Conservation (phyloP, 2,888 invertebrate species). For the Drosophila lacicola region DNA sequence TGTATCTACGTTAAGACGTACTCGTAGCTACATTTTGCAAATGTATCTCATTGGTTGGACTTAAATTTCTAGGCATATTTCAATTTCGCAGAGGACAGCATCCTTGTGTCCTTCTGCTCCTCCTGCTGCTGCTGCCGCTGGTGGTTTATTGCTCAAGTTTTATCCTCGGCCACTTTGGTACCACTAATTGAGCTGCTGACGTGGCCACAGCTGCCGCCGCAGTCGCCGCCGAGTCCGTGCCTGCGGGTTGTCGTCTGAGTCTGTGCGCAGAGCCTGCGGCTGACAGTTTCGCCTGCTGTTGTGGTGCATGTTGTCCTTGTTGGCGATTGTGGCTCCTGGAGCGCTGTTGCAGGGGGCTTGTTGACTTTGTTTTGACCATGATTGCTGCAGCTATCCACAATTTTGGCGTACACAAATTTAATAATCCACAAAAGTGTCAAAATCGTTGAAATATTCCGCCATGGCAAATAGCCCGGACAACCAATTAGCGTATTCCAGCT, state of each 20-base stretch:
- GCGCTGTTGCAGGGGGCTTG: conserved; percentile 28
- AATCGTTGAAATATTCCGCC: conserved; percentile 65
- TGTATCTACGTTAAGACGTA: conserved; percentile 8
- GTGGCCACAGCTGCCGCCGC: conserved; percentile 26
- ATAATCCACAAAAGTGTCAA: conserved; percentile 78
- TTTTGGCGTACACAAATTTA: conserved; percentile 67
- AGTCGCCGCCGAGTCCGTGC: conserved; percentile 36
- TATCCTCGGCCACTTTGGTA: conserved; percentile 75
- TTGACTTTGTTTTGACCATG: conserved; percentile 56
- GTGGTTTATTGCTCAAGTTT: conserved; percentile 54
- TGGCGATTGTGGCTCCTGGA: conserved; percentile 29
- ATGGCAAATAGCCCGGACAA: conserved; percentile 64
- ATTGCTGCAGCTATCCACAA: conserved; percentile 59
- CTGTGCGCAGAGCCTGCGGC: conserved; percentile 38
- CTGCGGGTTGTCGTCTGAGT: conserved; percentile 41
- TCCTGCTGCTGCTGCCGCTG: conserved; percentile 3
- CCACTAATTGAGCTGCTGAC: conserved; percentile 75
- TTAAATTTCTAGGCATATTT: conserved; percentile 52
- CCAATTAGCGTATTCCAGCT: conserved; percentile 77
- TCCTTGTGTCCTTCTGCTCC: conserved; percentile 13
- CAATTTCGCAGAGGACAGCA: conserved; percentile 28
- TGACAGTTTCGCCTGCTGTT: conserved; percentile 27
- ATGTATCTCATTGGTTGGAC: conserved; percentile 17
- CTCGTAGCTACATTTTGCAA: conserved; percentile 7
- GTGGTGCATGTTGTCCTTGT: conserved; percentile 18